Base-by-base conservation (phyloP, 2,113 vertebrate species). In the Erythrolamprus reginae region DNA sequence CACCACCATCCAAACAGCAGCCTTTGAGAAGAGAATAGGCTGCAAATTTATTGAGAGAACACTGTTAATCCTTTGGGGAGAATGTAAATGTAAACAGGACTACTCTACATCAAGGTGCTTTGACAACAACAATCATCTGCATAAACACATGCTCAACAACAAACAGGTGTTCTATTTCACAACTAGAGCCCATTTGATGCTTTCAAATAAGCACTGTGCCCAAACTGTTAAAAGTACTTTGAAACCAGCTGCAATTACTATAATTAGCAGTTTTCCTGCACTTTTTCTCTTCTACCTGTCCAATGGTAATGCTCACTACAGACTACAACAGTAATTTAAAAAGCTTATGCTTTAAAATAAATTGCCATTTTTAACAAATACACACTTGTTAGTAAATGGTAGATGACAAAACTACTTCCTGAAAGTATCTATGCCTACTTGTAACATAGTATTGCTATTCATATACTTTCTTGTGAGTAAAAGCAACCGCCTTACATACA, bases 111-210 rank as follows among this genome's bases (percentile, higher is more conserved):
- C 97, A 98, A 97, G 97, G 97, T 98, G 97, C 97, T 97, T 97
- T 98, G 97, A 98, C 98, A 98, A 98, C 97, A 98, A 96, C 97
- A 97, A 97, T 98, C 97, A 98, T 98, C 98, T 98, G 97, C 97
- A 98, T 97, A 97, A 98, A 97, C 97, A 98, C 97, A 97, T 97
- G 97, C 96, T 97, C 96, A 97, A 98, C 97, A 98, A 98, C 98
- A 98, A 98, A 97, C 98, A 98, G 98, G 98, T 98, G 98, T 98
- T 98, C 97, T 96, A 91, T 97, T 98, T 98, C 98, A 98, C 97
- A 98, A 97, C 97, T 97, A 96, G 95, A 93, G 94, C 97, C 97
- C 97, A 97, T 97, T 96, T 97, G 97, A 97, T 95, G 97, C 97
- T 97, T 96, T 97, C 95, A 97, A 97, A 97, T 96, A 96, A 94